Conservation (phyloP, 2,888 invertebrate genomes). For the Frankliniella fusca region DNA sequence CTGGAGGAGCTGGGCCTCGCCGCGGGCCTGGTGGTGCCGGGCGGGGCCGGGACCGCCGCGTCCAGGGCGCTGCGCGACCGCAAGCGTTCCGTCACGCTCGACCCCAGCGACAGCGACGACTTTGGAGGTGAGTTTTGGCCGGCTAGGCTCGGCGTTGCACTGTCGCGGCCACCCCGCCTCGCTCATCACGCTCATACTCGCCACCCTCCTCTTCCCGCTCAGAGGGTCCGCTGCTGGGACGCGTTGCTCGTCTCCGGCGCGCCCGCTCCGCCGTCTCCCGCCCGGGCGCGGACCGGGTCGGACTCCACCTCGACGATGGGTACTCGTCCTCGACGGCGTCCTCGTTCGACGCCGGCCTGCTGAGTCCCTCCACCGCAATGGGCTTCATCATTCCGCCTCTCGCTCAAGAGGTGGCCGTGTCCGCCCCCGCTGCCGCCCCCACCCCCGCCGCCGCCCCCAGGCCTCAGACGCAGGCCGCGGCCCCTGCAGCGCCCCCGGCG, state of each 20-base stretch:
- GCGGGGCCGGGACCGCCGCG: slow-evolving; percentile 47
- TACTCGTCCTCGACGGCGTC: slow-evolving; percentile 35
- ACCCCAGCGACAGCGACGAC: slow-evolving; percentile 57
- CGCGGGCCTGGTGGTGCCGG: slow-evolving; percentile 46
- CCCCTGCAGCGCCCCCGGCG: slow-evolving; percentile 33
- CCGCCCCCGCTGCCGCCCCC: slow-evolving; percentile 33
- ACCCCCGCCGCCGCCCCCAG: slow-evolving; percentile 25
- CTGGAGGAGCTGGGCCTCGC: neutral
- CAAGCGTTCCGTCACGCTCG: slow-evolving; percentile 44
- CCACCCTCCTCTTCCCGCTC: slow-evolving; percentile 28
- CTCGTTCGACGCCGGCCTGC: slow-evolving; percentile 37
- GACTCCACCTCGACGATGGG: slow-evolving; percentile 31
- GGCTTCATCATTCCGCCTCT: slow-evolving; percentile 37
- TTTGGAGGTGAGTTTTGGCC: slow-evolving; percentile 35
- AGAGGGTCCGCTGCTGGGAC: slow-evolving; percentile 48
- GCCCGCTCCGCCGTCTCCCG: slow-evolving; percentile 47
- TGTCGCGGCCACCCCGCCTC: neutral
- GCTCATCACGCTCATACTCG: neutral
- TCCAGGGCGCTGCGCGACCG: slow-evolving; percentile 47
- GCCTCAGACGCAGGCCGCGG: slow-evolving; percentile 32
- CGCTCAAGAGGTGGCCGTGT: slow-evolving; percentile 36
- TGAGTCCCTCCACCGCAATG: slow-evolving; percentile 39
- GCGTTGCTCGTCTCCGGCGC: slow-evolving; percentile 46
- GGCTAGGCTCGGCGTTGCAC: slow-evolving; percentile 12
- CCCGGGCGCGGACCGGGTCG: slow-evolving; percentile 37